Evolutionary conservation across 2,113 vertebrate species (phyloP).

Genomic region (human): GRCh38 chr2:172668001-172668500

Average conservation of each 20-base stretch:
- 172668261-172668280: not conserved
- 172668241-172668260: not conserved
- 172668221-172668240: not conserved
- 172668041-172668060: not conserved
- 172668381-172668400: conserved; percentile 48
- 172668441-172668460: conserved; percentile 57
- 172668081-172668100: conserved; percentile 1
- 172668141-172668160: conserved; percentile 13
- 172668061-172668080: not conserved
- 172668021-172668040: conserved; percentile 3
- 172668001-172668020: not conserved
- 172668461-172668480: conserved; percentile 43
- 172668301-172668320: not conserved
- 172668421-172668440: conserved; percentile 51
- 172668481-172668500: conserved; percentile 48
- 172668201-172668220: not conserved
- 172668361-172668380: conserved; percentile 24
- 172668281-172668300: not conserved
- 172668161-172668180: not conserved
- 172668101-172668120: not conserved
- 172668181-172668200: not conserved
- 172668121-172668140: not conserved
- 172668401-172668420: conserved; percentile 52
- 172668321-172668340: not conserved
- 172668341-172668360: not conserved